phyloP scores from a whole-genome alignment of 2,888 invertebrate genomes.

The Chymomyza procnemis region DNA sequence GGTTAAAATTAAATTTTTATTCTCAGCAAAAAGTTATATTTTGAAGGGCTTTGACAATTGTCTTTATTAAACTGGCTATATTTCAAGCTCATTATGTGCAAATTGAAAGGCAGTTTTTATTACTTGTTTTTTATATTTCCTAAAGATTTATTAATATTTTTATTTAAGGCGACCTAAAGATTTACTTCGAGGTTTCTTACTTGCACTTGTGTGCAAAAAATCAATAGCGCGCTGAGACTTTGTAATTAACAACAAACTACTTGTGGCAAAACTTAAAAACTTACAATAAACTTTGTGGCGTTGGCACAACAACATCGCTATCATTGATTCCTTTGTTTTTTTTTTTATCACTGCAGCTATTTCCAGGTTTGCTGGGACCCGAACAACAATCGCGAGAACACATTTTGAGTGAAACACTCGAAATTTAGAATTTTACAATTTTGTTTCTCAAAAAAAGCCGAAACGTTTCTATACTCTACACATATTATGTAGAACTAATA shows the following conservation, averaged over 20 bases:
- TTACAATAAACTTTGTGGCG: conserved; percentile 62
- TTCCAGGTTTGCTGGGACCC: conserved; percentile 31
- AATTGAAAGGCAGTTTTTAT: too few species aligned
- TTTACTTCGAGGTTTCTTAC: too few species aligned
- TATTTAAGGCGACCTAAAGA: too few species aligned
- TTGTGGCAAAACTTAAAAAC: conserved; percentile 13
- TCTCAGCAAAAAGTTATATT: too few species aligned
- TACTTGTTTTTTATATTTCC: too few species aligned
- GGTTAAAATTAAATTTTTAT: too few species aligned
- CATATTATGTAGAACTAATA: neutral
- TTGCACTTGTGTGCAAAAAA: too few species aligned
- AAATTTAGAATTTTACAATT: neutral
- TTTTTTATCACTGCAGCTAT: conserved; percentile 43
- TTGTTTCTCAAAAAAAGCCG: neutral
- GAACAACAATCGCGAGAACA: conserved; percentile 61
- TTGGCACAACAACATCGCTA: conserved; percentile 43
- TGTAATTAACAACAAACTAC: neutral
- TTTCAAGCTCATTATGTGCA: too few species aligned
- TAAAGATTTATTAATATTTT: too few species aligned
- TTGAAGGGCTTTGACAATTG: too few species aligned
- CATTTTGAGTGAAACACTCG: conserved; percentile 45
- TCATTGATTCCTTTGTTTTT: neutral
- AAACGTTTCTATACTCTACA: neutral
- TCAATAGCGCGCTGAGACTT: too few species aligned
- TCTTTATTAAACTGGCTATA: too few species aligned